Base-by-base conservation (phyloP, 2,113 vertebrate genomes). In the Microcebus lehilahytsara region DNA sequence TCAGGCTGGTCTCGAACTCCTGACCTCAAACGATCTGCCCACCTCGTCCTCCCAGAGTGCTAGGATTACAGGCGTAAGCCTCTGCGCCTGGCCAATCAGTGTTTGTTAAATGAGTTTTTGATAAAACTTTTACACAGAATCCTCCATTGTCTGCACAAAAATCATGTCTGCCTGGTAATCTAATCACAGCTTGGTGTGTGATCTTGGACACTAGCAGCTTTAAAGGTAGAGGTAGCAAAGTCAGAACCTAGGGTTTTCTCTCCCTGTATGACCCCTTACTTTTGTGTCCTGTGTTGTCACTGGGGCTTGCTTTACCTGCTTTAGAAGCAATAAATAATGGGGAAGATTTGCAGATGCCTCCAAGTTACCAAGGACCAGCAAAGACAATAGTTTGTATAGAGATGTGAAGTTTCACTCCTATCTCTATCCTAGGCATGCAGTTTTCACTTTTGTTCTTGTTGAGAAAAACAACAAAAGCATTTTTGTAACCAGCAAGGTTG, bases 401-500 rank as follows among this genome's bases (percentile, higher is more conserved):
- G 81, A 93, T 81, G 25, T 62, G 85, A 94, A 67, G 22, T 17
- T 91, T 69, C 58, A 79, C 37, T 92, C 81, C 17, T 75, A 42
- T 60, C 30, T 80, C 34, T 85, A 34, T 53, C 32, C 32, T 30
- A n/a, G 14, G 46, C n/a, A 16, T 78, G 34, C 9, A 75, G 13
- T 92, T 95, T 89, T 85, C 49, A 83, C 64, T 86, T 92, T 66
- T 93, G 62, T 40, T 72, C 34, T 69, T 85, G 58, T 85, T 90
- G 71, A 89, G 69, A 25, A 40, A 40, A 72, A 72, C 69, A 40
- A 72, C 69, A 74, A 74, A 46, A 74, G 27, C 71, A 79, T 53
- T 78, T 96, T 95, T 83, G 80, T 96, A 96, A 85, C 23, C 67
- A 60, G 9, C 17, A 74, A 75, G 42, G 77, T 96, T 88, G 72